Evolutionary conservation across 2,888 invertebrate species (phyloP).

Genomic region (Himalopsyche japonica): DNA sequence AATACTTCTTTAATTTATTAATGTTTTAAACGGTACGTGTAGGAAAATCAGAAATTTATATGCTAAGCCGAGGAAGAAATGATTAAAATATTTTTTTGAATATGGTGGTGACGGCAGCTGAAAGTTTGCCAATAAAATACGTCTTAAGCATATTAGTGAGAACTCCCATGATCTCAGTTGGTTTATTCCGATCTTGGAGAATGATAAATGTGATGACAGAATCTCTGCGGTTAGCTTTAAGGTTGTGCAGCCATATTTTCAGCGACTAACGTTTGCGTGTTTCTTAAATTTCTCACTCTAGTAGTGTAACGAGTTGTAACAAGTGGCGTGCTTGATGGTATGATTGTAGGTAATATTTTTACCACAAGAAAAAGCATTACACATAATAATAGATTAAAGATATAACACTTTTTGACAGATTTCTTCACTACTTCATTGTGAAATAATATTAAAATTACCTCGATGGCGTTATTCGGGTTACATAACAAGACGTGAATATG

Average conservation of each 20-base stretch:
- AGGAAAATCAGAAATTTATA: too few relatives aligned
- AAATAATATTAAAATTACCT: too few relatives aligned
- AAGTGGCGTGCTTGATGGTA: not conserved
- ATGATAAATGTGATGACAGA: not conserved
- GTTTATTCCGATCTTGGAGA: not conserved
- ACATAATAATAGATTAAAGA: too few relatives aligned
- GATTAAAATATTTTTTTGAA: not conserved
- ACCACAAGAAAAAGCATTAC: too few relatives aligned
- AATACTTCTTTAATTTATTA: too few relatives aligned
- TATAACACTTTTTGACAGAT: too few relatives aligned
- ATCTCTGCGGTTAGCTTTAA: not conserved
- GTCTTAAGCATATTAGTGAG: not conserved
- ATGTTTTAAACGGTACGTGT: too few relatives aligned
- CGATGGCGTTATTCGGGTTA: too few relatives aligned
- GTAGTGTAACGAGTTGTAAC: not conserved
- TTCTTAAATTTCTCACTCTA: not conserved
- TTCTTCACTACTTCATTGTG: too few relatives aligned
- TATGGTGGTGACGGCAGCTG: not conserved
- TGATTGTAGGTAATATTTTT: too few relatives aligned
- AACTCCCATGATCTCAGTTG: not conserved
- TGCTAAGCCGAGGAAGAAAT: too few relatives aligned
- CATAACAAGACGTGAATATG: too few relatives aligned
- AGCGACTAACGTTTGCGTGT: not conserved
- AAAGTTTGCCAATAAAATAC: not conserved
- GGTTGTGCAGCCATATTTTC: not conserved